These are phyloP conservation scores for Clarias fuscus DNA, from an alignment of 2,797 vertebrate species.

Conservation along the genomic window DNA sequence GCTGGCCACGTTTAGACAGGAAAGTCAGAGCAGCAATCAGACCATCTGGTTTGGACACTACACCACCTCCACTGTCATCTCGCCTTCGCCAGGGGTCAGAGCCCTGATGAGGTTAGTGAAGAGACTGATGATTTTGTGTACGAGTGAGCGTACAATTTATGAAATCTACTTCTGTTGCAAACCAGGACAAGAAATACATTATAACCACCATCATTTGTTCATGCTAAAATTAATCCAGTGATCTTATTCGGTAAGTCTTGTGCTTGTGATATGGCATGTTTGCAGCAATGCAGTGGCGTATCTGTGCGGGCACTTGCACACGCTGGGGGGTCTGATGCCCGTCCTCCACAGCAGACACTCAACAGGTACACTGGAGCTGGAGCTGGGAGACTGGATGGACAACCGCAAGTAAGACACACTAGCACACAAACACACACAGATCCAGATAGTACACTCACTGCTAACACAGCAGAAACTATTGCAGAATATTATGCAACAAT, in stretches of 20 bases:
- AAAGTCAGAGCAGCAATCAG: conserved; percentile 88
- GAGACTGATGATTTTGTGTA: background rate
- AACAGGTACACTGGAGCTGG: conserved; percentile 90
- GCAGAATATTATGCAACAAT: background rate
- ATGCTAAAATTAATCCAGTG: background rate
- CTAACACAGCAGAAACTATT: background rate
- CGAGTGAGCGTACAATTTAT: background rate
- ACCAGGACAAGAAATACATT: background rate
- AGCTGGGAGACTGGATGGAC: conserved; percentile 96
- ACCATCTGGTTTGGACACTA: conserved; percentile 98
- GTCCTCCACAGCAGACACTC: conserved; percentile 86
- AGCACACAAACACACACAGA: background rate
- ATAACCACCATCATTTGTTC: background rate
- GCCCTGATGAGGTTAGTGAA: conserved; percentile 83
- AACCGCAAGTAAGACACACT: conserved; percentile 79
- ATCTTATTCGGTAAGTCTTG: background rate
- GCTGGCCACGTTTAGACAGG: conserved; percentile 77
- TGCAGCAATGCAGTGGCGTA: conserved; percentile 89
- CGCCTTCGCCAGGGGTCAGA: conserved; percentile 85
- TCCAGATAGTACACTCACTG: conserved; percentile 2
- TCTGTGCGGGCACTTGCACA: conserved; percentile 95
- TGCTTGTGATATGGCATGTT: background rate
- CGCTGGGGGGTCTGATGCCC: conserved; percentile 89
- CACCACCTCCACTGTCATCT: conserved; percentile 92
- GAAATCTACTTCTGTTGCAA: background rate